Base-by-base conservation (phyloP, 2,113 vertebrate genomes). In the Chaetodon trifascialis region DNA sequence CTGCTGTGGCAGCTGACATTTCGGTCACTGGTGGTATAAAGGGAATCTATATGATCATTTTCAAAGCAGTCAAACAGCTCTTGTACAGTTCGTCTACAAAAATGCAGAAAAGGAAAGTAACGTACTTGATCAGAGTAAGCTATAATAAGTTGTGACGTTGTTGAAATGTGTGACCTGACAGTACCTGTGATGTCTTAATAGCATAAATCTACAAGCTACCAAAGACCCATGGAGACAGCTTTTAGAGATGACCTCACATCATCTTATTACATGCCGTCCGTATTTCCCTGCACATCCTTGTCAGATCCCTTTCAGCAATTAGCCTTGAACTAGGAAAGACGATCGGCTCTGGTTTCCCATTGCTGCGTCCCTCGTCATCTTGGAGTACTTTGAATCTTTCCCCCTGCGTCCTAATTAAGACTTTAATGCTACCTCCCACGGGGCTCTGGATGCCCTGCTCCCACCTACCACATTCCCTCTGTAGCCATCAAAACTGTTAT, bases 321-420 rank as follows among this genome's bases (percentile, higher is more conserved):
- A 96, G 93, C 94, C 95, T 96, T 96, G 95, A 96, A 95, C 93
- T 92, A 79, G 87, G 94, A 93, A 96, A 97, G 93, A 91, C 69
- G 92, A 97, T 95, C 93, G 82, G 90, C 92, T 95, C 91, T 58
- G 65, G 90, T 95, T 89, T 92, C 92, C 96, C 90, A 89, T 73
- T 63, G 94, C 90, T 87, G 94, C 91, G 88, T 94, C 95, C 89
- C 89, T 94, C 91, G 83, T 94, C 91, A 90, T 94, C 90, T 78
- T 85, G 79, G 92, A 96, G 83, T 88, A 94, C 95, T 96, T 94
- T 93, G 87, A 93, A 88, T 93, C 86, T 94, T 94, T 91, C 93
- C 86, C 88, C 92, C 86, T 93, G 94, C 92, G 91, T 93, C 89
- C 96, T 97, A 96, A 96, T 97, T 96, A 97, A 96, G 94, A 93